A percentile compares a stretch with the other conserved stretches of the same genome.
Conservation (phyloP, 92 coral and sea anemone species). For the Metridium senile region DNA sequence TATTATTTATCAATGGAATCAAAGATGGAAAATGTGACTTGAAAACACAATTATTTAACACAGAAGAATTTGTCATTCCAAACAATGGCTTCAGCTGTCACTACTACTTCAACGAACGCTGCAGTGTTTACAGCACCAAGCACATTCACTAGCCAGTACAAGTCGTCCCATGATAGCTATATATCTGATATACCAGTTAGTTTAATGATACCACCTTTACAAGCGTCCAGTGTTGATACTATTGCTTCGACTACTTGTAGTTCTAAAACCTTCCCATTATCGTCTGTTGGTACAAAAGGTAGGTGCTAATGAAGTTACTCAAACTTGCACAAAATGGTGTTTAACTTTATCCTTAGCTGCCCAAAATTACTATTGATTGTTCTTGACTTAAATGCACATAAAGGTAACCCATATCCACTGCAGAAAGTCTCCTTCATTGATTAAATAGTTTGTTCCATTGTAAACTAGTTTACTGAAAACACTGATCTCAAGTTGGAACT, state of each 20-base stretch:
- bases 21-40: background rate
- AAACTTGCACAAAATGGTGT: too few relatives aligned
- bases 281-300: background rate
- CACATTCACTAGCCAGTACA: background rate
- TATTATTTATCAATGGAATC: background rate
- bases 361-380: too few relatives aligned
- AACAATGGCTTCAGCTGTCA: slow-evolving; percentile 8
- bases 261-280: background rate
- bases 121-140: background rate
- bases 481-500: too few relatives aligned
- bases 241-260: background rate
- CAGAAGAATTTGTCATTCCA: background rate
- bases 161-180: background rate
- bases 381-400: too few relatives aligned
- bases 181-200: slow-evolving; percentile 21
- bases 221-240: background rate
- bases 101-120: background rate
- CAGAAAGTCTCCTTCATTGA: too few relatives aligned
- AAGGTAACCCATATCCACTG: too few relatives aligned
- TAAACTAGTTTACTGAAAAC: too few relatives aligned
- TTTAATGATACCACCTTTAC: slow-evolving; percentile 25
- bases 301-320: background rate
- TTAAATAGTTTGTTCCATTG: too few relatives aligned
- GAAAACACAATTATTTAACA: background rate
- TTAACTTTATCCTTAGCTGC: too few relatives aligned